Conservation (phyloP, 2,113 vertebrate species). For the western clawed frog (Xenopus tropicalis) region DNA sequence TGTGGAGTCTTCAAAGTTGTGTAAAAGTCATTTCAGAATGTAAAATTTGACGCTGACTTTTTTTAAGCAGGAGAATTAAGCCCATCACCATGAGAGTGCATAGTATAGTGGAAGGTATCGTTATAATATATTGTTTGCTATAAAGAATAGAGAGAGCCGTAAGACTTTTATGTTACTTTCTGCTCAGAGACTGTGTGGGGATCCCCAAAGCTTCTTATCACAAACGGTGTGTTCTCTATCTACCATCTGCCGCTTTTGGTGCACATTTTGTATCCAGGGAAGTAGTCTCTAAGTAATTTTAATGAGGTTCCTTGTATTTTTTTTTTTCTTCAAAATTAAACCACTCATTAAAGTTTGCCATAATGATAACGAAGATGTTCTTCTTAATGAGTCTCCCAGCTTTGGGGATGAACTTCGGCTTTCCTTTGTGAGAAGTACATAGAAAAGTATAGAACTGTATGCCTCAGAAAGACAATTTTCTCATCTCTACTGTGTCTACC, state of each 20-base stretch:
- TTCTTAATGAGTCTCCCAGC: background rate
- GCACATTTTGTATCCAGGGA: conserved; percentile 3
- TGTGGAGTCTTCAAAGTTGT: too few species aligned
- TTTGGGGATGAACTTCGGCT: background rate
- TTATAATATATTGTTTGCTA: too few species aligned
- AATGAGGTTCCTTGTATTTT: conserved; percentile 32
- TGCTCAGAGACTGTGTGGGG: background rate
- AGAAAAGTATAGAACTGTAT: background rate
- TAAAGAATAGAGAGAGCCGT: background rate
- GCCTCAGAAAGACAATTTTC: background rate
- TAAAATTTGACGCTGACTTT: too few species aligned
- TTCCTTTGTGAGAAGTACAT: background rate
- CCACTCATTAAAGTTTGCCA: conserved; percentile 29
- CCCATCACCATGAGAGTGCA: too few species aligned
- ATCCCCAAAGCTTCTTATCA: conserved; percentile 1
- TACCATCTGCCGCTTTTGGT: conserved; percentile 25
- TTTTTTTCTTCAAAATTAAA: conserved; percentile 20
- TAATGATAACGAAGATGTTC: conserved; percentile 19
- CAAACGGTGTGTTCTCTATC: background rate
- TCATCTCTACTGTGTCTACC: background rate
- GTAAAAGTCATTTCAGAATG: too few species aligned
- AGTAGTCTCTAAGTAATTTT: conserved; percentile 17
- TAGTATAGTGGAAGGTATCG: too few species aligned
- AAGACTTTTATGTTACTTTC: conserved; percentile 9
- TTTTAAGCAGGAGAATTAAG: too few species aligned